These are phyloP conservation scores for Carpatolechia fugitivella DNA, from an alignment of 2,888 invertebrate genomes.

Conservation along the genomic window DNA sequence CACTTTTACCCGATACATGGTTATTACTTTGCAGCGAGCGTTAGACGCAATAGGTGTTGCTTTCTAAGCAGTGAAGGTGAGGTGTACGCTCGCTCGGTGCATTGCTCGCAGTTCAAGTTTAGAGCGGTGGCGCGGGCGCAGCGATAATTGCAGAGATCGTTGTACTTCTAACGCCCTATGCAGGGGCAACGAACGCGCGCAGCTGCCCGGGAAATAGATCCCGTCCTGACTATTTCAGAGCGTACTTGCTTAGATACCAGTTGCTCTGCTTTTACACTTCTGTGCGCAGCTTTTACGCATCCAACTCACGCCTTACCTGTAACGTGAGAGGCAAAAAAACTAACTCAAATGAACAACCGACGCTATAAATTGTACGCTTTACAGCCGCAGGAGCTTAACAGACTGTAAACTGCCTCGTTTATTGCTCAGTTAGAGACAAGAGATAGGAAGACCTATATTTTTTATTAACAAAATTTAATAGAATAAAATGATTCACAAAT, in stretches of 20 bases:
- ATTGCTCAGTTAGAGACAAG: constrained; percentile 5
- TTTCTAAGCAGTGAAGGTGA: constrained; percentile 77
- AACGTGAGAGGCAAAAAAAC: constrained; percentile 44
- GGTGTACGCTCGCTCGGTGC: constrained; percentile 60
- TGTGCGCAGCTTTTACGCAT: constrained; percentile 41
- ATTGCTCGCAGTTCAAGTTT: constrained; percentile 60
- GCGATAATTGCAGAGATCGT: constrained; percentile 71
- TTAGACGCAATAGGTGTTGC: constrained; percentile 67
- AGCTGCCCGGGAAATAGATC: constrained; percentile 78
- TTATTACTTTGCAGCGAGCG: constrained; percentile 46
- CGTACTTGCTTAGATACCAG: constrained; percentile 60
- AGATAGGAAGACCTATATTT: background rate
- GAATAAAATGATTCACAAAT: too few species aligned
- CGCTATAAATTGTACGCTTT: constrained; percentile 10
- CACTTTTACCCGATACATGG: constrained; percentile 62
- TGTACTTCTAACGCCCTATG: constrained; percentile 75
- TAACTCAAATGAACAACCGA: constrained; percentile 4
- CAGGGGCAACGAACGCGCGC: constrained; percentile 74
- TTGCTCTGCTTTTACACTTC: constrained; percentile 30
- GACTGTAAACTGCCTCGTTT: constrained; percentile 3
- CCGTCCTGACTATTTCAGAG: constrained; percentile 76
- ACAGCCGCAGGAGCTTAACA: background rate
- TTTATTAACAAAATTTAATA: background rate
- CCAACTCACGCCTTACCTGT: constrained; percentile 56
- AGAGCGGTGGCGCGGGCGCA: constrained; percentile 52